Conservation (phyloP, 2,797 vertebrate genomes). For the Lepilemur ruficaudatus region DNA sequence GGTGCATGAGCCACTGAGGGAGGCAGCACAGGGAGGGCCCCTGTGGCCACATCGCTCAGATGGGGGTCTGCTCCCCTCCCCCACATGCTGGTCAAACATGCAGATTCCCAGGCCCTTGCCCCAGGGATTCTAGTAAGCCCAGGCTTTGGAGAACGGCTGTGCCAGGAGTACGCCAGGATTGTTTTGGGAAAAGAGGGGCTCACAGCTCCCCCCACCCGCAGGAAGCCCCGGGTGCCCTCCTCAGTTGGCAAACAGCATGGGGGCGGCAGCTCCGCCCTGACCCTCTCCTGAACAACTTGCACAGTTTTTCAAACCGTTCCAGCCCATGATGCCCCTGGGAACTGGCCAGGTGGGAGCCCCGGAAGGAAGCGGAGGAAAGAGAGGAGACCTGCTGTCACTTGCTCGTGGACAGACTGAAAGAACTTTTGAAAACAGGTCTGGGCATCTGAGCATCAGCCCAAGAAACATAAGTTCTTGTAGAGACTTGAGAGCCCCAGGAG, state of each 20-base stretch:
- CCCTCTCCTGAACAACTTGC: not conserved
- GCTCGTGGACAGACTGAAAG: not conserved
- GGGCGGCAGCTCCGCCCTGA: not conserved
- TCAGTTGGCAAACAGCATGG: not conserved
- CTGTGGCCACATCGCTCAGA: accelerated
- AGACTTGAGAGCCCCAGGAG: not conserved
- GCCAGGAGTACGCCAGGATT: not conserved
- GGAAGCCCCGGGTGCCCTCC: not conserved
- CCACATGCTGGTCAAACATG: not conserved
- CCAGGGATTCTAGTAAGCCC: no score
- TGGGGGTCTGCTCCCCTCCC: not conserved
- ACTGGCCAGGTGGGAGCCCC: not conserved
- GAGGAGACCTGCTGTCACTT: not conserved
- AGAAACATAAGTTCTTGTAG: not conserved
- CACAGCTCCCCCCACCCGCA: accelerated
- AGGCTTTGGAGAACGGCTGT: not conserved
- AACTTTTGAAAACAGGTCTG: not conserved
- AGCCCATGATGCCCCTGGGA: not conserved
- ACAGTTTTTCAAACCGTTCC: not conserved
- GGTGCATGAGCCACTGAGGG: accelerated
- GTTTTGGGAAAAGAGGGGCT: not conserved
- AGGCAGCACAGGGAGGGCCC: not conserved
- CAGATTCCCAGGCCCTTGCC: not conserved
- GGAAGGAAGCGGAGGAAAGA: not conserved
- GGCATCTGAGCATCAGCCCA: not conserved